Evolutionary conservation across 2,797 vertebrate genomes (phyloP), one percentile per base, ranked within the genome.

Genomic region (Epinephelus awoara): DNA sequence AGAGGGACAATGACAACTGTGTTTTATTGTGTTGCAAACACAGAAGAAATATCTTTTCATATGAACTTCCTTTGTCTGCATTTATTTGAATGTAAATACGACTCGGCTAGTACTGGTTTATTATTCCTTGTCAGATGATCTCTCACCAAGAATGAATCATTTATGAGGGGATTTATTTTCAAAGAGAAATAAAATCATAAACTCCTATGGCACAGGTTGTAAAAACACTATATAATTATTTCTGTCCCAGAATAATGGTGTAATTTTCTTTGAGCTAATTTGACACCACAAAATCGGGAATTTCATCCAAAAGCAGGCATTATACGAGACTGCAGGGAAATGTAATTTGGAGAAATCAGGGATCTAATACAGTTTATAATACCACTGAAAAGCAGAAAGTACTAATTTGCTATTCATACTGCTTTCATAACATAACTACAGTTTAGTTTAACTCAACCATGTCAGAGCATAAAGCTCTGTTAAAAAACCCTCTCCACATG

Each of bases 351-450:
- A 82, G 84, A 94, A 94, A 95, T 94, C 93, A 93, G 85, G 82
- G 91, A 95, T 95, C 93, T 95, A 94, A 95, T 95, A 93, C 87
- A 85, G 91, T 94, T 93, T 94, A 91, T 92, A 92, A 93, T 90
- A 91, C 89, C 81, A 82, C 84, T 90, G 91, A 93, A 91, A 93
- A 92, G 91, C 89, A 90, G 85, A 93, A 94, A 91, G 89, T 91
- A 93, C 88, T 94, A 90, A 96, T 96, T 95, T 94, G 92, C 91
- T 91, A 94, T 94, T 95, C 94, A 93, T 90, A 89, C 88, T 85
- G 90, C 92, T 92, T 93, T 94, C 92, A 86, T 91, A 95, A 94
- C 88, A 87, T 90, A 89, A 92, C 89, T 79, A 85, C 89, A 90
- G 91, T 89, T 90, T 84, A 87, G 90, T 93, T 95, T 95, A 95